phyloP scores from a whole-genome alignment of 2,888 invertebrate genomes.

The Agrilus biguttatus region DNA sequence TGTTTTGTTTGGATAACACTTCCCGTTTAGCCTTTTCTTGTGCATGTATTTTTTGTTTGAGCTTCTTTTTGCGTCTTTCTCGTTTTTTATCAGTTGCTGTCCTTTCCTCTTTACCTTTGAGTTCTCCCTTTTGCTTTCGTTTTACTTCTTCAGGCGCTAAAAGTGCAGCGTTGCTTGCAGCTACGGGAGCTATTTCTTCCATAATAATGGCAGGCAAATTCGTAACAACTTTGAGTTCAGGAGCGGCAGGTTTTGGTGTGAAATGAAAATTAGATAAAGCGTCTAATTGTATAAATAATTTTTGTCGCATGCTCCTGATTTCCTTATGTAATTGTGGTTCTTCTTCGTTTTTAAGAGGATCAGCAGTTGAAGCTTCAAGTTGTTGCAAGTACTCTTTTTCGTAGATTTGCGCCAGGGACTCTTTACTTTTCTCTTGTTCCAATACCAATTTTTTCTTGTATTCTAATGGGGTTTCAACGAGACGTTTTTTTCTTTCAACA shows the following conservation, averaged over 20 bases:
- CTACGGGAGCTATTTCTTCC: slow-evolving; percentile 91
- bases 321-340: slow-evolving; percentile 66
- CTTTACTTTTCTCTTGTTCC: slow-evolving; percentile 88
- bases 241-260: slow-evolving; percentile 72
- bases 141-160: slow-evolving; percentile 88
- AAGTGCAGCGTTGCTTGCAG: slow-evolving; percentile 68
- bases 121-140: slow-evolving; percentile 37
- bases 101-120: slow-evolving; percentile 57
- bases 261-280: slow-evolving; percentile 89
- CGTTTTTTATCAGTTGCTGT: slow-evolving; percentile 78
- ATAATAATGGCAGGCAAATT: slow-evolving; percentile 83
- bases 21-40: slow-evolving; percentile 35
- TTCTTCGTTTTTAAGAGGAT: slow-evolving; percentile 42
- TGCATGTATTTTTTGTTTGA: slow-evolving; percentile 47
- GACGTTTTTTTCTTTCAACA: slow-evolving; percentile 74
- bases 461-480: slow-evolving; percentile 64
- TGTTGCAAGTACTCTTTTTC: slow-evolving; percentile 74
- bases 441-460: slow-evolving; percentile 79
- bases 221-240: slow-evolving; percentile 79
- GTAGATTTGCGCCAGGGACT: slow-evolving; percentile 85
- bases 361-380: slow-evolving; percentile 38
- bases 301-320: slow-evolving; percentile 58
- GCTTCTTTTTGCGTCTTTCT: slow-evolving; percentile 75
- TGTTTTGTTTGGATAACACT: slow-evolving; percentile 30
- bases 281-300: slow-evolving; percentile 75